phyloP scores from a whole-genome alignment of 35 echinoderm and acorn worm species.

The Apostichopus californicus region DNA sequence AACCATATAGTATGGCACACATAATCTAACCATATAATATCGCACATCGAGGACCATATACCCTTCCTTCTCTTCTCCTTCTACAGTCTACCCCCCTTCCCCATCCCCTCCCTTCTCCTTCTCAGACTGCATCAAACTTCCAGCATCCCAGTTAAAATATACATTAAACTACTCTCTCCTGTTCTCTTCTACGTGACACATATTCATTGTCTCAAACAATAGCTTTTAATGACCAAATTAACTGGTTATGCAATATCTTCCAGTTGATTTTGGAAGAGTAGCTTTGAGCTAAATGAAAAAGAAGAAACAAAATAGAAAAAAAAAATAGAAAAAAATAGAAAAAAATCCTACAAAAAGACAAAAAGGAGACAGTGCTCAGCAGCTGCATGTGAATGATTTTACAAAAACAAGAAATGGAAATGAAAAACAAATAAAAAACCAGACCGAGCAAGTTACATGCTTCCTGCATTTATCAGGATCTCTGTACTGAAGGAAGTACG shows the following conservation, averaged over 20 bases:
- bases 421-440: background rate
- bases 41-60: too few species aligned
- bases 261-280: background rate
- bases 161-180: too few species aligned
- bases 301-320: background rate
- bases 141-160: too few species aligned
- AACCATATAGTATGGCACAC: too few species aligned
- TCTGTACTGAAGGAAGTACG: too few species aligned
- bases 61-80: too few species aligned
- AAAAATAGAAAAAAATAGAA: background rate
- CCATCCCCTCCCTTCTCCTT: too few species aligned
- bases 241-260: background rate
- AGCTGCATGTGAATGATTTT: background rate
- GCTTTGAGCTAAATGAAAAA: background rate
- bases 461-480: background rate
- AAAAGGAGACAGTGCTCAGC: background rate
- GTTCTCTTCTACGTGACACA: too few species aligned
- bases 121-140: too few species aligned
- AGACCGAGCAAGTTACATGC: background rate
- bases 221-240: background rate
- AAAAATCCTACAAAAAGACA: background rate
- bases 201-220: too few species aligned
- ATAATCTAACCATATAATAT: too few species aligned
- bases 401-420: background rate
- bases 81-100: too few species aligned